Evolutionary conservation across 2,888 invertebrate species (phyloP).

Genomic region (Shargacucullia verbasci): DNA sequence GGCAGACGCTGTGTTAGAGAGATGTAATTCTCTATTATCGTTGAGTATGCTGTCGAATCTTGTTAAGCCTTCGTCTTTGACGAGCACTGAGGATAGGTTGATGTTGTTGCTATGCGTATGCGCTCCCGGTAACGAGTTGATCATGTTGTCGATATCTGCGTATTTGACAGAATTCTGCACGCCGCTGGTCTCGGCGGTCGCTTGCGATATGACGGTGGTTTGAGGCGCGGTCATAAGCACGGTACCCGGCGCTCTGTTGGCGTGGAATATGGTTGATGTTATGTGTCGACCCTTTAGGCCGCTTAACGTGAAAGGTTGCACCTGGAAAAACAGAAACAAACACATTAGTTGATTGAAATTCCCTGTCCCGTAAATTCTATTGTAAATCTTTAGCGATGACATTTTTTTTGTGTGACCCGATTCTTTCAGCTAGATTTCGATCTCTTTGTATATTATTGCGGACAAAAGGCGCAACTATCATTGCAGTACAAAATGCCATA

Average conservation of each 20-base stretch:
- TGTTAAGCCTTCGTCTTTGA: slow-evolving; percentile 77
- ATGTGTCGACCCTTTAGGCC: slow-evolving; percentile 79
- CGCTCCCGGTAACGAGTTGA: slow-evolving; percentile 68
- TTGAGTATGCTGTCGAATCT: slow-evolving; percentile 77
- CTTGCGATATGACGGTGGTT: slow-evolving; percentile 82
- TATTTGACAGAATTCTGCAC: slow-evolving; percentile 72
- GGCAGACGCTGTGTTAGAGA: slow-evolving; percentile 77
- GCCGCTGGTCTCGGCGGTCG: slow-evolving; percentile 65
- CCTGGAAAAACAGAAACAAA: slow-evolving; percentile 62
- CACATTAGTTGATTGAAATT: no score
- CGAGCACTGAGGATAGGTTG: slow-evolving; percentile 74
- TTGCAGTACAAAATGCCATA: no score
- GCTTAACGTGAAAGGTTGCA: slow-evolving; percentile 80
- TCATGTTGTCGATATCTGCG: slow-evolving; percentile 78
- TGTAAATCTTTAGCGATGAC: no score
- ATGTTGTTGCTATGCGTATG: slow-evolving; percentile 62
- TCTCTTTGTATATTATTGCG: no score
- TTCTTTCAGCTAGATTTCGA: no score
- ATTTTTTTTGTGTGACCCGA: no score
- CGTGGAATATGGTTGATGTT: slow-evolving; percentile 81
- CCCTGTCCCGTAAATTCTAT: no score
- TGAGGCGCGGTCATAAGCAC: slow-evolving; percentile 82
- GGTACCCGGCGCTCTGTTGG: slow-evolving; percentile 77
- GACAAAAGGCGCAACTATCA: no score
- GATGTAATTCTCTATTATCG: slow-evolving; percentile 76